These are phyloP conservation scores for Trissonchulus latispiculum DNA, from an alignment of 2,888 invertebrate genomes.

Conservation along the genomic window DNA sequence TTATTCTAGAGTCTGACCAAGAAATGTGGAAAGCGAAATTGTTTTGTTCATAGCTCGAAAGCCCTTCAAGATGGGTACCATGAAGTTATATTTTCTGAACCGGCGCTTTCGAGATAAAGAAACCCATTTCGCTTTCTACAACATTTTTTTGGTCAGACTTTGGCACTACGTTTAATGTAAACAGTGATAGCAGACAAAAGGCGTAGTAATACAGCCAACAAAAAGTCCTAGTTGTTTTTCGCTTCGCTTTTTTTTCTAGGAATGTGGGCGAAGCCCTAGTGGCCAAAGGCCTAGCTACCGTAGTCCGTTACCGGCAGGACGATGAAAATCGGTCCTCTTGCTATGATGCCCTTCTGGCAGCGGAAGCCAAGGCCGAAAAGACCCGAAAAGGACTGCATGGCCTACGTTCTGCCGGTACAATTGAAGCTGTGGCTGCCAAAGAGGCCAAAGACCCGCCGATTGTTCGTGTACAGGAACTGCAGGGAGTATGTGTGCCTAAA, in stretches of 20 bases:
- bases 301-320: slow-evolving; percentile 83
- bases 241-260: slow-evolving; percentile 48
- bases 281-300: slow-evolving; percentile 77
- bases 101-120: too few species aligned
- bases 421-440: background rate
- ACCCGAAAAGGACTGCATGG: slow-evolving; percentile 65
- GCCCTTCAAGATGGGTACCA: too few species aligned
- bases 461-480: slow-evolving; percentile 32
- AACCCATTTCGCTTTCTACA: too few species aligned
- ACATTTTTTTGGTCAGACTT: too few species aligned
- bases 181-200: too few species aligned
- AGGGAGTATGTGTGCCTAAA: slow-evolving; percentile 25
- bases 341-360: slow-evolving; percentile 81
- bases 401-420: background rate
- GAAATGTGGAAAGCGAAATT: too few species aligned
- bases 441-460: slow-evolving; percentile 17
- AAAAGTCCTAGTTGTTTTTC: too few species aligned
- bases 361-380: slow-evolving; percentile 84
- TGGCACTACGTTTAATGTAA: too few species aligned
- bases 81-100: too few species aligned
- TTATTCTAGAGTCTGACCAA: too few species aligned
- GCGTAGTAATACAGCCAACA: too few species aligned
- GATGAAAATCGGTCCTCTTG: slow-evolving; percentile 65
- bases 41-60: too few species aligned
- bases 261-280: slow-evolving; percentile 90